Conservation (phyloP, 2,113 vertebrate genomes). For the Ptyas mucosa region DNA sequence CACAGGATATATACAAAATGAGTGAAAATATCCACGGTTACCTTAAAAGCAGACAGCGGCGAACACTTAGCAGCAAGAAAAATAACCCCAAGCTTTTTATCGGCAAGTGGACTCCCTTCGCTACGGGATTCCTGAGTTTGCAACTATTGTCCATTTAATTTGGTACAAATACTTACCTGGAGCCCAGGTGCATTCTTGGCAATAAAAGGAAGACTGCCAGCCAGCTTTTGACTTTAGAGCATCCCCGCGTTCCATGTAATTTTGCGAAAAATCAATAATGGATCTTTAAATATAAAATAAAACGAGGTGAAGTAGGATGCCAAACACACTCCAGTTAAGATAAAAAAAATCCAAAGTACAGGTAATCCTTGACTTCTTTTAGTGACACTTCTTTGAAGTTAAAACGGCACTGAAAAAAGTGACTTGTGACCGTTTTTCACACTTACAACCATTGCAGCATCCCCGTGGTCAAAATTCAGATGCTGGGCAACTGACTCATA, state of each 20-base stretch:
- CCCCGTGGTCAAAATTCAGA: not conserved
- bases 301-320: not conserved
- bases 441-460: not conserved
- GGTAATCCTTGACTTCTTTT: not conserved
- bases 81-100: not conserved
- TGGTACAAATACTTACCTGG: not conserved
- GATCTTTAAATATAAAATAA: not conserved
- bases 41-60: not conserved
- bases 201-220: not conserved
- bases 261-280: not conserved
- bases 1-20: not conserved
- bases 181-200: not conserved
- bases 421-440: not conserved
- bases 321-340: not conserved
- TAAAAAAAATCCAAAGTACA: not conserved
- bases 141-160: not conserved
- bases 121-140: not conserved
- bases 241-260: not conserved
- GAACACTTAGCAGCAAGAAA: not conserved
- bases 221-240: not conserved
- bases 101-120: not conserved
- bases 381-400: not conserved
- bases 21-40: not conserved
- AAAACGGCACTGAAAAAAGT: not conserved
- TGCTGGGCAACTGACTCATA: rapidly evolving